Evolutionary conservation across 2,888 invertebrate species (phyloP).

Genomic region (Phlogophora meticulosa): DNA sequence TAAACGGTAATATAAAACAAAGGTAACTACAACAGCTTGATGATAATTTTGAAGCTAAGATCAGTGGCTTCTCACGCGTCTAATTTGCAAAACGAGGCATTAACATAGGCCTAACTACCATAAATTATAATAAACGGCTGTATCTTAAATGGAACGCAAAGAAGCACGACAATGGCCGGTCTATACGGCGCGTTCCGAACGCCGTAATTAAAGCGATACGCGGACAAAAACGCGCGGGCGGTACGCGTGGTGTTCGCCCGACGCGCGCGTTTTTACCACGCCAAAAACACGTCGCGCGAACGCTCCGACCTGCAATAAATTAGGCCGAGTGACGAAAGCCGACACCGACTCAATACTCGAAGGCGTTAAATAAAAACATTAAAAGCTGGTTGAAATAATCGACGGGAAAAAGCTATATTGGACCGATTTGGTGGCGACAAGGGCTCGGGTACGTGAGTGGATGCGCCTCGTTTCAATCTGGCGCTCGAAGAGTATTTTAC

Average conservation of each 20-base stretch:
- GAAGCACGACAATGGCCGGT: constrained; percentile 63
- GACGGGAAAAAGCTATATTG: constrained; percentile 86
- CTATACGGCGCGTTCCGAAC: constrained; percentile 71
- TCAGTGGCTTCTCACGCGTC: constrained; percentile 17
- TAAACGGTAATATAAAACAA: neutral
- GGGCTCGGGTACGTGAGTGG: constrained; percentile 74
- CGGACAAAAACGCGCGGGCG: constrained; percentile 82
- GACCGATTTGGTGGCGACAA: constrained; percentile 87
- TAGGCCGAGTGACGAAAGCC: constrained; percentile 86
- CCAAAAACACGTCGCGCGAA: constrained; percentile 84
- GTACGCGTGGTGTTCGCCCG: constrained; percentile 77
- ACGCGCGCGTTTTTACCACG: constrained; percentile 83
- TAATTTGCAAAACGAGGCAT: constrained; percentile 43
- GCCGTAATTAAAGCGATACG: constrained; percentile 88
- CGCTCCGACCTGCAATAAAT: constrained; percentile 87
- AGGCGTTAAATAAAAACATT: constrained; percentile 91
- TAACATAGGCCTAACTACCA: constrained; percentile 36
- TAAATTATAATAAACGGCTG: constrained; percentile 57
- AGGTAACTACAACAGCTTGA: neutral
- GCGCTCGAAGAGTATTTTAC: constrained; percentile 67
- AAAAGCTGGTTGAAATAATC: constrained; percentile 89
- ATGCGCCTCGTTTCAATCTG: constrained; percentile 73
- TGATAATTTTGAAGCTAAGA: constrained; percentile 9
- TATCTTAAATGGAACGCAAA: constrained; percentile 60
- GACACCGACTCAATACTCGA: constrained; percentile 87